Base-by-base conservation (phyloP, 1,140 invertebrate species). In the Drosophila santomea region DNA sequence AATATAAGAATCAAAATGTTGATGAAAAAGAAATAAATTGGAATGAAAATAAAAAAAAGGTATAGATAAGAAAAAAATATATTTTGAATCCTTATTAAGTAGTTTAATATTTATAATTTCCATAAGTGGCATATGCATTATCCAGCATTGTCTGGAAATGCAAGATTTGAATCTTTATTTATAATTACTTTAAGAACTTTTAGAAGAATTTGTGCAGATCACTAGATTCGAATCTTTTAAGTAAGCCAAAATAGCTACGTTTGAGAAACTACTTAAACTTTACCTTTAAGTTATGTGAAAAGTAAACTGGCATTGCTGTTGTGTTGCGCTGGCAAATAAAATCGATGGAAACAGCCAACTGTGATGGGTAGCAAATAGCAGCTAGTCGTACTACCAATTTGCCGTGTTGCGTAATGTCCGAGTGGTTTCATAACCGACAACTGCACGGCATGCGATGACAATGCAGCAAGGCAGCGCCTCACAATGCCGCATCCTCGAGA, bases 331-430 rank as follows among this genome's bases (percentile, higher is more conserved):
- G 28, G n/a, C n/a, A 36, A 47, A 62, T 47, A 44, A 62, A 64
- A 64, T 64, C 55, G 56, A 63, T 62, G 59, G 8, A 20, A 62
- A 43, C 55, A 63, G 35, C 23, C 35, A 10, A 17, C 15, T 32
- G 35, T 14, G 20, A 28, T 28, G 17, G 60, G n/a, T 8, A 14
- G 11, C n/a, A 23, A 14, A 6, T 35, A 35, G 25, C 6, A 52
- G 12, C 17, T 50, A 45, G 38, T 54, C 41, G 64, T 52, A 23
- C 47, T 54, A 66, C 36, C 64, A 60, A 82, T 73, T 82, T 82
- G 69, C 74, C 76, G 76, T 68, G 80, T 82, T 89, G 82, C 77
- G 85, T 74, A 76, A 58, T 90, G 78, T 77, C 80, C 72, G 55
- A 68, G 67, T 71, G 56, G 58, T 64, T 68, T 69, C 47, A 68